These are phyloP conservation scores for Amitus sp. DNA, from an alignment of 2,888 invertebrate species.

Conservation along the genomic window DNA sequence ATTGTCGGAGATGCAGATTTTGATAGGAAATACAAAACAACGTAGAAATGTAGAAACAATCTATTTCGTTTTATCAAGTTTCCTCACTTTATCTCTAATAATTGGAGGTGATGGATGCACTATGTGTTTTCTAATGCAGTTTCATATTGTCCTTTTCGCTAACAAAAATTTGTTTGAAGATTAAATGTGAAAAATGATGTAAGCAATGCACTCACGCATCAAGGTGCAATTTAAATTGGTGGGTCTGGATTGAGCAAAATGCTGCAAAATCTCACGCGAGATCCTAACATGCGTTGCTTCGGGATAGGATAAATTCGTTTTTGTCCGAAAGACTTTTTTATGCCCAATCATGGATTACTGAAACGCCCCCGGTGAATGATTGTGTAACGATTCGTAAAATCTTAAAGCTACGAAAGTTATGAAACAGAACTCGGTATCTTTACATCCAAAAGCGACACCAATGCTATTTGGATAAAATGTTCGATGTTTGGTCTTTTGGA, in stretches of 20 bases:
- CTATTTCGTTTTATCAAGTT: too few relatives aligned
- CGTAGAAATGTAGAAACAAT: too few relatives aligned
- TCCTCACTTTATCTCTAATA: too few relatives aligned
- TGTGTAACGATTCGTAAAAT: constrained; percentile 9
- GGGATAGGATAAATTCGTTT: too few relatives aligned
- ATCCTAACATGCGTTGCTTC: too few relatives aligned
- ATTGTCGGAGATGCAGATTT: neutral
- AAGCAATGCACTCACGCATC: too few relatives aligned
- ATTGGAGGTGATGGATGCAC: too few relatives aligned
- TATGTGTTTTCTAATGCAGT: neutral
- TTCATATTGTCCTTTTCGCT: neutral
- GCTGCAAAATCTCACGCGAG: too few relatives aligned
- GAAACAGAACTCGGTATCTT: constrained; percentile 25
- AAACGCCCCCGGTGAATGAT: constrained; percentile 8
- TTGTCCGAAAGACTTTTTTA: too few relatives aligned
- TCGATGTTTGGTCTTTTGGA: constrained; percentile 31
- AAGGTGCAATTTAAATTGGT: too few relatives aligned
- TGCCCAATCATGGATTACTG: constrained; percentile 19
- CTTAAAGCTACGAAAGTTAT: constrained; percentile 26
- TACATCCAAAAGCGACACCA: constrained; percentile 19
- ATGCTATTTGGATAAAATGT: constrained; percentile 28
- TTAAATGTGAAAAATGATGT: too few relatives aligned
- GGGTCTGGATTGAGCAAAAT: too few relatives aligned
- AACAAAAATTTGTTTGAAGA: neutral
- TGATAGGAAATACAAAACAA: neutral